Percentiles rank a stretch among this genome's conserved stretches.
phyloP scores from a whole-genome alignment of 1,140 invertebrate genomes.

The Laupala kohalensis region DNA sequence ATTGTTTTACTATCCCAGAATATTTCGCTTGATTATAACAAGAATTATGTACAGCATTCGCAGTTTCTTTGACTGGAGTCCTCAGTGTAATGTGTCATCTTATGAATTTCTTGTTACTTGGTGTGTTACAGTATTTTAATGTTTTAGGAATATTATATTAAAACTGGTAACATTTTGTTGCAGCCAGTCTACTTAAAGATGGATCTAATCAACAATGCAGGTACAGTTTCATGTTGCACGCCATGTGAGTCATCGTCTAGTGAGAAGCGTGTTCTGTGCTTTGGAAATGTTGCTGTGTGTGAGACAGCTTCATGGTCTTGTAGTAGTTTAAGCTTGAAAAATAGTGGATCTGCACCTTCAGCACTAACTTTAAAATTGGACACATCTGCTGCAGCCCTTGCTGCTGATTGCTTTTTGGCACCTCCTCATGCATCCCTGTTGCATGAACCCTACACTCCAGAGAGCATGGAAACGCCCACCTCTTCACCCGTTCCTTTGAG shows the following conservation, averaged over 20 bases:
- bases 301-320: background rate
- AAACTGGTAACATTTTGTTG: no score
- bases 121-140: no score
- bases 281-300: background rate
- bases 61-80: no score
- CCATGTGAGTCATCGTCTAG: background rate
- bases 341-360: background rate
- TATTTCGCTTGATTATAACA: no score
- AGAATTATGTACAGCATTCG: no score
- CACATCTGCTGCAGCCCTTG: background rate
- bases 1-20: no score
- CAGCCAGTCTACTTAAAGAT: constrained; percentile 72
- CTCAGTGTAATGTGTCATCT: no score
- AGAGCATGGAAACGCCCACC: constrained; percentile 13
- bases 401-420: background rate
- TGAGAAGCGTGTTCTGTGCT: background rate
- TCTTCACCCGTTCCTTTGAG: constrained; percentile 3
- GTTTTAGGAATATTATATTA: no score
- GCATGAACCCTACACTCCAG: constrained; percentile 14
- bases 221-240: constrained; percentile 56
- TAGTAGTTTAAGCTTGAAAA: background rate
- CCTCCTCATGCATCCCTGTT: constrained; percentile 1
- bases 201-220: constrained; percentile 54
- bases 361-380: background rate
- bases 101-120: no score